Conservation (phyloP, 2,888 invertebrate species). For the Sminthurides aquaticus region DNA sequence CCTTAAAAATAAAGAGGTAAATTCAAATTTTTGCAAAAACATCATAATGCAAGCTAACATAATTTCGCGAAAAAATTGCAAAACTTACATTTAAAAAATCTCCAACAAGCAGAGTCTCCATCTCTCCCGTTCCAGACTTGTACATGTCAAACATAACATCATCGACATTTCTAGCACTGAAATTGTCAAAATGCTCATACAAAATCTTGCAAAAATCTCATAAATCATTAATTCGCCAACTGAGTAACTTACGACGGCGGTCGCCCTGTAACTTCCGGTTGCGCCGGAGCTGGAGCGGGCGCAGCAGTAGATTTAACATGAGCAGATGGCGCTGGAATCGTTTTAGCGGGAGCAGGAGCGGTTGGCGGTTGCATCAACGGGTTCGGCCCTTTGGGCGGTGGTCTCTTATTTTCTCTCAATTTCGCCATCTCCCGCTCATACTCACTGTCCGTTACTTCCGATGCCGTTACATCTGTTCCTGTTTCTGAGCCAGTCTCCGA, state of each 20-base stretch:
- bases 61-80: background rate
- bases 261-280: background rate
- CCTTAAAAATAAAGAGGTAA: conserved; percentile 50
- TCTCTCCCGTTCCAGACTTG: conserved; percentile 56
- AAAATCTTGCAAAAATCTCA: too few relatives aligned
- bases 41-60: background rate
- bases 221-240: too few relatives aligned
- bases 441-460: background rate
- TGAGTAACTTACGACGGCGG: background rate
- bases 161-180: conserved; percentile 54
- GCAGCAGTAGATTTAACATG: background rate
- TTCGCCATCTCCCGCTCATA: background rate
- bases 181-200: background rate
- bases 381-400: conserved; percentile 4
- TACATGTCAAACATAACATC: conserved; percentile 89
- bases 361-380: background rate
- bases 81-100: conserved; percentile 76
- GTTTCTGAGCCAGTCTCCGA: background rate
- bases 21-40: conserved; percentile 40
- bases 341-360: background rate
- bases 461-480: conserved; percentile 5
- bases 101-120: conserved; percentile 71
- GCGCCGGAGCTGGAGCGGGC: background rate
- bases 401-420: background rate
- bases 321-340: background rate